Evolutionary conservation across 2,888 invertebrate genomes (phyloP), one percentile per base, ranked within the genome.

Genomic region (Colletes collaris): DNA sequence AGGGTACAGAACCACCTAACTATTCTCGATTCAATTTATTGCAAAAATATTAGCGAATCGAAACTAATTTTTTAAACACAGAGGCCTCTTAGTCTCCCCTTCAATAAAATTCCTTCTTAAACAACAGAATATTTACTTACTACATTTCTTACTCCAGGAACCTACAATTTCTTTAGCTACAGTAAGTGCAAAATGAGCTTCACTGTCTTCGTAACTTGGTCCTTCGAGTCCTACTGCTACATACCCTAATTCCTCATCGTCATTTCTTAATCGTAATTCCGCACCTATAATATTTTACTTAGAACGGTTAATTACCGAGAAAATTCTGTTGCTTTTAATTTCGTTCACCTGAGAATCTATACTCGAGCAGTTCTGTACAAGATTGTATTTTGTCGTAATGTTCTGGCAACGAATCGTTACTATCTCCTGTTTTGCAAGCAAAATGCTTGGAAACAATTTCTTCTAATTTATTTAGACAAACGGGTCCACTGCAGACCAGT

Each of bases 171-270:
- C 86, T 53, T 91, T 93, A 27, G 94, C 93, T 0, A 93, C 87
- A 7, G 92, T 81, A 73, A 94, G 88, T 0, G 90, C 83, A 58
- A 91, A 86, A 76, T 93, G 93, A 63, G 94, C 93, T 0, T 87
- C 70, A 4, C 71, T 76, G 81, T 92, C 89, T 0, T 72, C 79
- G 63, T 89, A 93, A 0, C 94, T 93, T 0, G 94, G 93, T 0
- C 92, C 94, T 89, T 94, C 94, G 3, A 94, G 76, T 0, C 93
- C 94, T 4, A 94, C 85, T 0, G 94, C 93, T 0, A 93, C 92
- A 75, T 94, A 93, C 5, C 93, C 93, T 13, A 92, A 90, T 5
- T 93, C 91, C 89, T 94, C 91, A 0, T 93, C 92, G 81, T 94
- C 94, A 65, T 94, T 92, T 35, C 93, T 90, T 46, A 91, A 89